Conservation (phyloP, 1,140 invertebrate species). For the Cheumatopsyche charites region DNA sequence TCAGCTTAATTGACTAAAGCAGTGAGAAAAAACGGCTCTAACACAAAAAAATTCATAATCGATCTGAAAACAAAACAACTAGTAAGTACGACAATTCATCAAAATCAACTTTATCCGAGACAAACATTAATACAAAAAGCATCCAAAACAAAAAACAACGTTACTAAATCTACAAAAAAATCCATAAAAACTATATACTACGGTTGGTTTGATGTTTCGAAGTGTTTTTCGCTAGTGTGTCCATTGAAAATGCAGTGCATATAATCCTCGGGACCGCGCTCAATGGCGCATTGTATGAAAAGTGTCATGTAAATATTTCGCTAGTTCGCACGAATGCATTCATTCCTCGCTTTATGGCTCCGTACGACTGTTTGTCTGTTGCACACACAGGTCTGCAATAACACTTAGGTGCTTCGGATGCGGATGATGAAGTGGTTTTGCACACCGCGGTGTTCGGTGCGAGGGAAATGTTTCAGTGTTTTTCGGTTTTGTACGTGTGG, state of each 20-base stretch:
- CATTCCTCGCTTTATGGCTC: background rate
- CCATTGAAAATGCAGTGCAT: slow-evolving; percentile 13
- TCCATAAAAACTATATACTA: too few relatives aligned
- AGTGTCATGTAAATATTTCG: slow-evolving; percentile 22
- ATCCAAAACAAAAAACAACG: too few relatives aligned
- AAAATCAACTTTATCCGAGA: too few relatives aligned
- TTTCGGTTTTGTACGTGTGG: too few relatives aligned
- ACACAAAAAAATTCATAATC: too few relatives aligned
- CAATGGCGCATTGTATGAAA: slow-evolving; percentile 20
- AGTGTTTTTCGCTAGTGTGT: background rate
- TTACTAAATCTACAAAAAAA: too few relatives aligned
- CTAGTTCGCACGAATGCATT: background rate
- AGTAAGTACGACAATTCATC: too few relatives aligned
- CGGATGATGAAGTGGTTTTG: background rate
- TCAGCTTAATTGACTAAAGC: too few relatives aligned
- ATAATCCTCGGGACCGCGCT: background rate
- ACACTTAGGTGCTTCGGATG: slow-evolving; percentile 41
- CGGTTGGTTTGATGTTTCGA: background rate
- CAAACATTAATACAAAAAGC: too few relatives aligned
- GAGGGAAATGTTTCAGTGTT: background rate
- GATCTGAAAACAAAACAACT: too few relatives aligned
- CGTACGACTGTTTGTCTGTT: background rate
- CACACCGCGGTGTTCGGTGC: background rate
- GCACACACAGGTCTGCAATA: slow-evolving; percentile 34
- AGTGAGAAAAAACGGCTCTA: too few relatives aligned